Evolutionary conservation across 2,888 invertebrate species (phyloP), one percentile per base, ranked within the genome.

Genomic region (Cosmia trapezina): DNA sequence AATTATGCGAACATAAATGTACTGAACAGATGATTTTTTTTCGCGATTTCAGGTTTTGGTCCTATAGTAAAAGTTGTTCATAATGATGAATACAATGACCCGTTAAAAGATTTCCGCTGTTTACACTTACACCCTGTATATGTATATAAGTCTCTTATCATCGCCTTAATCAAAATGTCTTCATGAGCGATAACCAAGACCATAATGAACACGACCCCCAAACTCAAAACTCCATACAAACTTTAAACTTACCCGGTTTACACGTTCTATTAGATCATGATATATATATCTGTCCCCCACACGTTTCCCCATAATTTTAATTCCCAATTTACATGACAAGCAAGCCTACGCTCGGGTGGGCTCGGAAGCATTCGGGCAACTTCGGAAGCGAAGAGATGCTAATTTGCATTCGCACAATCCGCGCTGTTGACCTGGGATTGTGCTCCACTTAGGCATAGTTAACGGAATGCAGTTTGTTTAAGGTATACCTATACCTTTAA

Each of bases 331-430:
- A 81, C 84, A 84, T 84, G 81, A 81, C 83, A 85, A 85, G 72
- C 82, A 72, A 83, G 62, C 81, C 70, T 81, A 57, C 60, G 75
- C 75, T 83, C 80, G 80, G 80, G 43, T 67, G 22, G 53, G 45
- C 62, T 86, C 77, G 80, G 75, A 61, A 37, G 14, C 67, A 19
- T 66, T 76, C 84, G 84, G 47, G 33, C 37, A 69, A 67, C 57
- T 82, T 80, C 80, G 76, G 72, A 72, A 57, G 66, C 67, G 65
- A 72, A 67, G 66, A 68, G 73, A 70, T 53, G 76, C 65, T 83
- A 79, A 86, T 86, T 86, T 86, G 76, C 87, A 86, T 87, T 74
- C 69, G 76, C 83, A 78, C 77, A 84, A 79, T 76, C 78, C 70
- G 62, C 61, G 63, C 71, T 74, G 71, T 74, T 83, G 83, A 83